Evolutionary conservation across 2,797 vertebrate species (phyloP).

Genomic region (Pampus argenteus): DNA sequence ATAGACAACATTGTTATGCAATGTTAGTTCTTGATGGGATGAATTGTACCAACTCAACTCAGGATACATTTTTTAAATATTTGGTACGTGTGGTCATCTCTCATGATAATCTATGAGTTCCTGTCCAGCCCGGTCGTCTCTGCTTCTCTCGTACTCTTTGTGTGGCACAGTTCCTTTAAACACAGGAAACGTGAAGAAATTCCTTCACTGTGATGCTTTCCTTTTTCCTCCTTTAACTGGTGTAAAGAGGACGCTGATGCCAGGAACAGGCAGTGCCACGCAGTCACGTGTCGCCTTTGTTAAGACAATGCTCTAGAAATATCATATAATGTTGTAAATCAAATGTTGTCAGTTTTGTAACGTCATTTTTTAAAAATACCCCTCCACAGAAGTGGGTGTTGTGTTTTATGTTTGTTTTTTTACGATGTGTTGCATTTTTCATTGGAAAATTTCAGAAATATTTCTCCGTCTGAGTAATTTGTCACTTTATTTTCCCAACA

Average conservation of each 20-base stretch:
- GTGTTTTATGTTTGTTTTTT: background rate
- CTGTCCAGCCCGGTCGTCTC: background rate
- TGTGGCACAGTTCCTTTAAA: background rate
- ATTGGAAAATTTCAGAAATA: background rate
- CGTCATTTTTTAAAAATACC: no score
- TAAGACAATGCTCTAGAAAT: background rate
- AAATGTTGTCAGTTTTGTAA: no score
- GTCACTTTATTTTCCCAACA: background rate
- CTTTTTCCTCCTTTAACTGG: conserved; percentile 18
- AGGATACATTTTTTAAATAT: conserved; percentile 22
- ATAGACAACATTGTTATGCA: no score
- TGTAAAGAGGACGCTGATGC: background rate
- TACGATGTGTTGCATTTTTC: background rate
- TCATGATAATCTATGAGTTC: conserved; percentile 6
- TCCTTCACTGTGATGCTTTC: conserved; percentile 44
- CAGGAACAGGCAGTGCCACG: conserved; percentile 15
- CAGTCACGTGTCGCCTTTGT: no score
- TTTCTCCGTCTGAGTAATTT: background rate
- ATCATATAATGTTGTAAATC: background rate
- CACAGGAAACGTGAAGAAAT: conserved; percentile 53
- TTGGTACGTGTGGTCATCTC: background rate
- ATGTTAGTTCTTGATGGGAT: no score
- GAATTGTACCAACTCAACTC: no score
- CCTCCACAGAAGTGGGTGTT: no score
- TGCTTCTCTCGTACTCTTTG: conserved; percentile 3